Percentiles rank a stretch among this genome's conserved stretches.
Conservation (phyloP, 2,888 invertebrate species). For the Laspeyria flexula region DNA sequence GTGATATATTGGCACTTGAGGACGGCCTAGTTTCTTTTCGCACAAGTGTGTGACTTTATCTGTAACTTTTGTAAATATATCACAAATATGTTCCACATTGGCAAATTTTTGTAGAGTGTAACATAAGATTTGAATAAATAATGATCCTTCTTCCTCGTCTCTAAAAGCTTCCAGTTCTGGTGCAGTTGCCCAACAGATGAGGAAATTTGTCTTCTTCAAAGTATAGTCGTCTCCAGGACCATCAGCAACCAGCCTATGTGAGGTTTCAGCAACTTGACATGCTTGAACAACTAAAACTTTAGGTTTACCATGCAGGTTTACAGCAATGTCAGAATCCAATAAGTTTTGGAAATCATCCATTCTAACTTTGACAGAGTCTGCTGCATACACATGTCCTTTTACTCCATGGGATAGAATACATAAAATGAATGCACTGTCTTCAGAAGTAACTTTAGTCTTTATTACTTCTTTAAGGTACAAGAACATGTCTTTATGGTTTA, state of each 20-base stretch:
- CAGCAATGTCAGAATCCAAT: constrained; percentile 66
- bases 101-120: constrained; percentile 52
- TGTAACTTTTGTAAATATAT: constrained; percentile 74
- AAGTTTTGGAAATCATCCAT: constrained; percentile 71
- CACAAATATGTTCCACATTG: constrained; percentile 62
- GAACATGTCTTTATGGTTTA: constrained; percentile 63
- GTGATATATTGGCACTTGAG: constrained; percentile 71
- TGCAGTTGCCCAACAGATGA: constrained; percentile 78
- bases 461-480: constrained; percentile 63
- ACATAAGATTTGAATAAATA: constrained; percentile 76
- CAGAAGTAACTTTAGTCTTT: constrained; percentile 51
- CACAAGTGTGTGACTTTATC: constrained; percentile 58
- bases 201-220: constrained; percentile 67
- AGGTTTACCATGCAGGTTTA: constrained; percentile 63
- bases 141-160: constrained; percentile 63
- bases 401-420: constrained; percentile 80
- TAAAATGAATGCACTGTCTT: constrained; percentile 76
- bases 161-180: constrained; percentile 76
- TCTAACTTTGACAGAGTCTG: constrained; percentile 74
- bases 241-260: constrained; percentile 62
- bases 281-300: constrained; percentile 78
- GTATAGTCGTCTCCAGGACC: constrained; percentile 50
- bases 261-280: constrained; percentile 67
- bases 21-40: constrained; percentile 39
- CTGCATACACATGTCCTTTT: constrained; percentile 72